These are phyloP conservation scores for Benthosema pterotum DNA, from an alignment of 2,797 vertebrate genomes.

Conservation along the genomic window DNA sequence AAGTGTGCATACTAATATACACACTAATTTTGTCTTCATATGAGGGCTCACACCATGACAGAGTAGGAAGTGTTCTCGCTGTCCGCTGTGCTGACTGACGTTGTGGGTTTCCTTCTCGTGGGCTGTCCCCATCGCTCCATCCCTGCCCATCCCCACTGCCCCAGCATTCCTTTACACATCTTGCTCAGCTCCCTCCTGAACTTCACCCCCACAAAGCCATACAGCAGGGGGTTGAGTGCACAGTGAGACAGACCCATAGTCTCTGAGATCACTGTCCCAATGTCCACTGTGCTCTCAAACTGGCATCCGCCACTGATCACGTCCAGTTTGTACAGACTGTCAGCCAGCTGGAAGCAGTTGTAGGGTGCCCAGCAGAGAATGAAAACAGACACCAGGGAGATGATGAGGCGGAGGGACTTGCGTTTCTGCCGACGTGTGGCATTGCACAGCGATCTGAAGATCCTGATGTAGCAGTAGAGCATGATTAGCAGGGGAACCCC, in stretches of 20 bases:
- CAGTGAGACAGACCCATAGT: slow-evolving; percentile 82
- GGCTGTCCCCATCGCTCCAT: slow-evolving; percentile 53
- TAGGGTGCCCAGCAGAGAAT: slow-evolving; percentile 84
- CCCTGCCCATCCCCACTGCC: slow-evolving; percentile 46
- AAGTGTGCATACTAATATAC: neutral
- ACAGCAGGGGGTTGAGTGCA: slow-evolving; percentile 86
- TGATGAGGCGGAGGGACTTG: slow-evolving; percentile 80
- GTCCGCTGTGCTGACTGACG: slow-evolving; percentile 72
- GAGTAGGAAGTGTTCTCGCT: slow-evolving; percentile 81
- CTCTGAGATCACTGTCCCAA: slow-evolving; percentile 76
- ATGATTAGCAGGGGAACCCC: slow-evolving; percentile 81
- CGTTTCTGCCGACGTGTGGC: slow-evolving; percentile 73
- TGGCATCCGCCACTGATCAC: slow-evolving; percentile 61
- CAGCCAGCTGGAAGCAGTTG: slow-evolving; percentile 76
- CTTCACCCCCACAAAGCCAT: slow-evolving; percentile 84
- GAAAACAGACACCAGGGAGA: slow-evolving; percentile 80
- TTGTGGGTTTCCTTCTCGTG: slow-evolving; percentile 41
- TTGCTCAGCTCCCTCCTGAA: slow-evolving; percentile 80
- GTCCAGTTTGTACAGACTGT: slow-evolving; percentile 68
- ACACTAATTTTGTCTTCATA: neutral
- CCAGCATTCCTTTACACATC: slow-evolving; percentile 75
- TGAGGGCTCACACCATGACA: slow-evolving; percentile 70
- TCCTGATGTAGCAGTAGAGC: slow-evolving; percentile 83
- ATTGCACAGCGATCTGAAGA: slow-evolving; percentile 79
- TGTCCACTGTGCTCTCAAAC: slow-evolving; percentile 69